Conservation (phyloP, 2,797 vertebrate species). For the Gymnoscopelus microlampas region DNA sequence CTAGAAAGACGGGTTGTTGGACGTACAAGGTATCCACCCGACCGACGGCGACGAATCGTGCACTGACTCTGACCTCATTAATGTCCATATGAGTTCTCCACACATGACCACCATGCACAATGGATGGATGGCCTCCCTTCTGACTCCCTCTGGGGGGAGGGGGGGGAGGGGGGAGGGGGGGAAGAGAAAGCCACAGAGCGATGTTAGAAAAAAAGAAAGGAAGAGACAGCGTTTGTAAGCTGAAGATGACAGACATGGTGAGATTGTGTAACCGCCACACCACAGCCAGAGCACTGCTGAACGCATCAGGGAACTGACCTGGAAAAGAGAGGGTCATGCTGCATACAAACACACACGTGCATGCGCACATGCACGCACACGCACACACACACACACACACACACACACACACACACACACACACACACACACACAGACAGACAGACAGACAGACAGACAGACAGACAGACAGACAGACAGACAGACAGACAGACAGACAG, state of each 20-base stretch:
- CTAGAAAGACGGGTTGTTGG: too few species aligned
- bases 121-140: background rate
- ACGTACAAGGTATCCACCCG: too few species aligned
- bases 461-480: too few species aligned
- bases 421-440: background rate
- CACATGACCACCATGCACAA: slow-evolving; percentile 22
- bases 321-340: slow-evolving; percentile 3
- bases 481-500: too few species aligned
- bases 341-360: background rate
- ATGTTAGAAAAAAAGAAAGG: slow-evolving; percentile 24
- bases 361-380: background rate
- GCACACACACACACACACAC: background rate
- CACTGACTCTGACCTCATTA: slow-evolving; percentile 57
- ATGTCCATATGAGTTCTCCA: slow-evolving; percentile 44
- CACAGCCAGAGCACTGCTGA: slow-evolving; percentile 19
- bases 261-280: background rate
- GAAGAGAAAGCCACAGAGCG: background rate
- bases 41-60: slow-evolving; percentile 1
- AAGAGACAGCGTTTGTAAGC: slow-evolving; percentile 13
- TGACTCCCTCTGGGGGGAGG: slow-evolving; percentile 9
- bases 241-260: slow-evolving; percentile 29
- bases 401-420: background rate
- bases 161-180: background rate
- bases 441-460: too few species aligned
- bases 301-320: slow-evolving; percentile 27